A percentile compares a stretch with the other conserved stretches of the same genome.
phyloP scores from a whole-genome alignment of 1,140 invertebrate species.

The Drosophila seguyi region DNA sequence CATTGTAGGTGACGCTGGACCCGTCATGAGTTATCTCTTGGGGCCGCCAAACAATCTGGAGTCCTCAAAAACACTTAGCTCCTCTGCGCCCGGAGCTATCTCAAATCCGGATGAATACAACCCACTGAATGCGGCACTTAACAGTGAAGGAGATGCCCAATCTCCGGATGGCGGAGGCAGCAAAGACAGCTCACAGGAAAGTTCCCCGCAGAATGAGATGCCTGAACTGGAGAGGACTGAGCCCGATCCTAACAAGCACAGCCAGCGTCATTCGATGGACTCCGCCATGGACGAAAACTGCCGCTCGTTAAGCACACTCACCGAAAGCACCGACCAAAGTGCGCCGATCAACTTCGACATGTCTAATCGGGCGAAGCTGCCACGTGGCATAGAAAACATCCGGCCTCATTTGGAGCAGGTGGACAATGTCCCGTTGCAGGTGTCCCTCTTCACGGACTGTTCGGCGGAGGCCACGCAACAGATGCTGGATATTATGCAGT shows the following conservation, averaged over 20 bases:
- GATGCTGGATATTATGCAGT: slow-evolving; percentile 98
- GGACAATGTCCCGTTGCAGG: slow-evolving; percentile 98
- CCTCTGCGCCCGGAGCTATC: slow-evolving; percentile 94
- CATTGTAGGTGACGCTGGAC: slow-evolving; percentile 68
- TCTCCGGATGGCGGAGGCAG: slow-evolving; percentile 22
- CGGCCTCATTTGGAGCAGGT: slow-evolving; percentile 97
- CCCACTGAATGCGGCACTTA: slow-evolving; percentile 16
- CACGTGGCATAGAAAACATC: slow-evolving; percentile 98
- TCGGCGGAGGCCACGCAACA: slow-evolving; percentile 93
- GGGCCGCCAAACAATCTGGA: slow-evolving; percentile 87
- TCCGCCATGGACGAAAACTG: slow-evolving; percentile 89
- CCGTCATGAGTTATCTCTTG: slow-evolving; percentile 70
- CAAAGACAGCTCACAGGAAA: slow-evolving; percentile 32
- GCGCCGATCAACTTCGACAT: slow-evolving; percentile 96
- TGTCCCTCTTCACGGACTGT: slow-evolving; percentile 98
- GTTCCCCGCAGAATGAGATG: not conserved
- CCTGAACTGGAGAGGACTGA: slow-evolving; percentile 26
- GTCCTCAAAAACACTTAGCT: slow-evolving; percentile 90
- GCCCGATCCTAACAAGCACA: slow-evolving; percentile 37
- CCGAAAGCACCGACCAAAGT: slow-evolving; percentile 95
- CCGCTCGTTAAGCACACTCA: slow-evolving; percentile 92
- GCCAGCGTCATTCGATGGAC: slow-evolving; percentile 81
- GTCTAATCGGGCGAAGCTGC: slow-evolving; percentile 97
- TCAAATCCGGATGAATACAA: slow-evolving; percentile 88
- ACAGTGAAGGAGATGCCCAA: slow-evolving; percentile 1